Percentiles rank a stretch among this genome's conserved stretches.
These are phyloP conservation scores for Amblyopsis rosae DNA, from an alignment of 2,113 vertebrate genomes.

Conservation along the genomic window DNA sequence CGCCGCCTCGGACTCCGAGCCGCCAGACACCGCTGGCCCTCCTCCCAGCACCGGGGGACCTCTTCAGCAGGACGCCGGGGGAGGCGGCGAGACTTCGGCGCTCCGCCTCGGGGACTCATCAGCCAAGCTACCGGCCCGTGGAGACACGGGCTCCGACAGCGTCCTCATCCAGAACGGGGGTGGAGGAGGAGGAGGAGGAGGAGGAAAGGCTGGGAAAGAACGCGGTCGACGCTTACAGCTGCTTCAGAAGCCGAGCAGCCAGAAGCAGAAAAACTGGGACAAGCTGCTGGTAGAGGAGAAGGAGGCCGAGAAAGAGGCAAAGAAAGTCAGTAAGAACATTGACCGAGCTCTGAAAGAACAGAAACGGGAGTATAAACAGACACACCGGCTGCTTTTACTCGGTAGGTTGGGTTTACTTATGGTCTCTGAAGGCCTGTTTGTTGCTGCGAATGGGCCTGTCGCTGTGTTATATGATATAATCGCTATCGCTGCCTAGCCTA, in stretches of 20 bases:
- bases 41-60: conserved; percentile 70
- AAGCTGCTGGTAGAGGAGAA: conserved; percentile 88
- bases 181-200: conserved; percentile 55
- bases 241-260: conserved; percentile 73
- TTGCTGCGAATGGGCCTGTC: conserved; percentile 53
- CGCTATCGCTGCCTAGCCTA: no score
- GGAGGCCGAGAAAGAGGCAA: conserved; percentile 91
- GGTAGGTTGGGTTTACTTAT: conserved; percentile 77
- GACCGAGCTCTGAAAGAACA: conserved; percentile 89
- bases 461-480: conserved; percentile 13
- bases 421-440: conserved; percentile 14
- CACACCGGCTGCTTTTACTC: conserved; percentile 90
- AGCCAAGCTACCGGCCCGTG: conserved; percentile 68
- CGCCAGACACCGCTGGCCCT: conserved; percentile 57
- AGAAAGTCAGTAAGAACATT: conserved; percentile 90
- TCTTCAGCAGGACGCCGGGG: conserved; percentile 71
- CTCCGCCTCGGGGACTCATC: conserved; percentile 73
- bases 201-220: conserved; percentile 63
- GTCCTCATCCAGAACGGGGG: conserved; percentile 79
- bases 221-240: conserved; percentile 72
- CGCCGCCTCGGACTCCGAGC: conserved; percentile 78
- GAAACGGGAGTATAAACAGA: conserved; percentile 91
- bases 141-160: conserved; percentile 72
- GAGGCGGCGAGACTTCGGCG: conserved; percentile 70
- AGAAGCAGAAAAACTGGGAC: conserved; percentile 85